Evolutionary conservation across 1,140 invertebrate species (phyloP), one percentile per base, ranked within the genome.

Genomic region (Aphaenogaster floridana): DNA sequence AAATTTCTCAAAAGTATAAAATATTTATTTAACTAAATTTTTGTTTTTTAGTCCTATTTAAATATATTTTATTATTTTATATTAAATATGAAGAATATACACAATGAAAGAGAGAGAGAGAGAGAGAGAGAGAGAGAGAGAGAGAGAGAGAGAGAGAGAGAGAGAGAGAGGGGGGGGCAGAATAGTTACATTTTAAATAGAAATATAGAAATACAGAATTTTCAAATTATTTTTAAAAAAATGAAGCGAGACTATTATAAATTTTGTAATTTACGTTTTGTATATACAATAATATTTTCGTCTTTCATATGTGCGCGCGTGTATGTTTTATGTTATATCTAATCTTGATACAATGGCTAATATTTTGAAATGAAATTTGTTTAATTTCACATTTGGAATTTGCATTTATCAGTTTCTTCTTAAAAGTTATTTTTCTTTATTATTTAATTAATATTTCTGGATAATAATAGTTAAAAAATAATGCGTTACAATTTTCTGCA

Each of bases 341-440:
- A 78, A 45, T 64, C 21, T 9, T 50, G 9, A 66, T 52, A 79
- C 66, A 77, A 57, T 57, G 11, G 15, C 15, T 54, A 50, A 68
- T 42, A 45, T 77, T 50, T 66, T n/a, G 63, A 66, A 39, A 39
- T 66, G 28, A 64, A 50, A 17, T 66, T 45, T 48, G 7, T 34
- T 45, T 34, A 34, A 68, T 68, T 39, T 28, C 34, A 64, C 5
- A 59, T 13, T n/a, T 28, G n/a, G 9, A 21, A 28, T 28, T 28
- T 45, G 45, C 48, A 81, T 81, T 81, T 81, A 69, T 81, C 21
- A 57, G n/a, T 45, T 6, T 61, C 5, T 42, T 68, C n/a, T 68
- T 68, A 39, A 52, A 39, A 52, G 3, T 39, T 39, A 15, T 36
- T 78, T 50, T 15, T 21, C 2, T 48, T 63, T 48, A 78, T 36